Evolutionary conservation across 2,888 invertebrate species (phyloP), one percentile per base, ranked within the genome.

Genomic region (Tethea ocularis): DNA sequence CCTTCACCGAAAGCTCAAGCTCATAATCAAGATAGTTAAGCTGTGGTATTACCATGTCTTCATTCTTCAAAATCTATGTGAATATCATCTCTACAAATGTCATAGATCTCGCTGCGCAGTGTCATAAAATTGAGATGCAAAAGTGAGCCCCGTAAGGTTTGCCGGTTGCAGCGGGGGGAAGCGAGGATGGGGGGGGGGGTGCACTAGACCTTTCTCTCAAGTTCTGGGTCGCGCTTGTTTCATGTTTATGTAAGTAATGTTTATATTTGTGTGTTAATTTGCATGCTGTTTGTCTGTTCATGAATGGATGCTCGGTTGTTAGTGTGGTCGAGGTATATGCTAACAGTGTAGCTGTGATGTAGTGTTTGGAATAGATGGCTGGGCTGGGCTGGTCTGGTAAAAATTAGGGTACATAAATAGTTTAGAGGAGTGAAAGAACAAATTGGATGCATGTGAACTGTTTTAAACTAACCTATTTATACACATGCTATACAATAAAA

Each of bases 171-270:
- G 61, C 56, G 26, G 52, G 23, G 61, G 62, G 58, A 60, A 60
- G 61, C 57, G 67, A 64, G 60, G 63, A 61, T 59, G 63, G 60
- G 58, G 59, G 58, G 64, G 60, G 64, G 58, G 64, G 60, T 63
- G 72, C 73, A 77, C 83, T 85, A 84, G 86, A 88, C 91, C 90
- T 92, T 92, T 92, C 92, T 91, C 90, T 73, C 87, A 91, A 90
- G 91, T 92, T 91, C 91, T 91, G 84, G 91, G 91, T 91, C 91
- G 88, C 65, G 69, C 57, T 46, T 20, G 26, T 52, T 33, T 33
- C 58, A 46, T 67, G 77, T 85, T 85, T 86, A 88, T 83, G 83
- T 83, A 87, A 86, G 84, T 71, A 46, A 8, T 74, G 70, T 82
- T 77, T 77, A n/a, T 29, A 78, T 66, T 46, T 46, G 46, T 68